Base-by-base conservation (phyloP, 2,888 invertebrate genomes). In the Papilio elwesi region DNA sequence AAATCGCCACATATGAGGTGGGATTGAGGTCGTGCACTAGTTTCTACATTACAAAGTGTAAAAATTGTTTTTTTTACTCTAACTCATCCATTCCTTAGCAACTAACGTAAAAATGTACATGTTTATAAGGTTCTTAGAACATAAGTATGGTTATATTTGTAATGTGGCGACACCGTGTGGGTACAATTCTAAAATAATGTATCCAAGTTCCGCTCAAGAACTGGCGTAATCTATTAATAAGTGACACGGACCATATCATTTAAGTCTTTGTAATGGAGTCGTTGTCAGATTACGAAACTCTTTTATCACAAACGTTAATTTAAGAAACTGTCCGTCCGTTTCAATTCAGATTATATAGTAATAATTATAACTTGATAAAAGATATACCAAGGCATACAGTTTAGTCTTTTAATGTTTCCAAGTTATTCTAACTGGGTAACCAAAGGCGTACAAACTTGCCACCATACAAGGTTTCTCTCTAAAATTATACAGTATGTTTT, bases 161-260 rank as follows among this genome's bases (percentile, higher is more conserved):
- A 43, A 38, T 63, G 52, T 16, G 51, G 38, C 48, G 15, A 64
- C 64, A 49, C 15, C 63, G 73, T 64, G 73, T 43, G 55, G 64
- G 63, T 65, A 55, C 52, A 43, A 68, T 63, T 38, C 52, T 43
- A 51, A 73, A 73, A 65, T 73, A 73, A 65, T 49, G 36, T 57
- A 64, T 36, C 51, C 36, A 65, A 48, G 38, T 51, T 48, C 15
- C 26, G 48, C 57, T 16, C 43, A 49, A 57, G 62, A 62, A 52
- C 53, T 15, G 49, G 51, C 59, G 62, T 64, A 49, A 51, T 72
- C 72, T 68, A 73, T 52, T 63, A 48, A 55, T 51, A 68, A 64
- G 26, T 36, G 11, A 26, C 55, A 49, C 51, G 63, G 38, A 64
- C n/a, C 36, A n/a, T 2, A 52, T 52, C 62, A 66, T 59, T 67